Percentiles rank a stretch among this genome's conserved stretches.
phyloP scores from a whole-genome alignment of 2,888 invertebrate species.

The Chloroclysta siterata region DNA sequence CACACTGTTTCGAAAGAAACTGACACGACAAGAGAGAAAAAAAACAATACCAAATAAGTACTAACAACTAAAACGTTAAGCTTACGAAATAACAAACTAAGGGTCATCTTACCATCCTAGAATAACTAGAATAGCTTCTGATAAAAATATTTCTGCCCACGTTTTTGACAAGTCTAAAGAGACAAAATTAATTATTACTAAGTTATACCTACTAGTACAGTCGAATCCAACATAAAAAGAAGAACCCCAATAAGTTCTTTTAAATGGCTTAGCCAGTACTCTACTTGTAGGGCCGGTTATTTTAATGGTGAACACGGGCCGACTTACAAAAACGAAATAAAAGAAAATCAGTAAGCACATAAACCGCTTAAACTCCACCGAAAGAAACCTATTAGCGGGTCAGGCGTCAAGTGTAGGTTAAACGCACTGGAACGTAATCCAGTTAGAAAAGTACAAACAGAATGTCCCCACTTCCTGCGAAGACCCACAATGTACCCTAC shows the following conservation, averaged over 20 bases:
- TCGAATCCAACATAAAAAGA: not conserved
- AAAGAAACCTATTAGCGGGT: slow-evolving; percentile 81
- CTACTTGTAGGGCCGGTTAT: not conserved
- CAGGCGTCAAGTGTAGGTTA: slow-evolving; percentile 77
- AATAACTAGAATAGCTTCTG: too few relatives aligned
- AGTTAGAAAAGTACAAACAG: slow-evolving; percentile 83
- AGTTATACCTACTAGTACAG: not conserved
- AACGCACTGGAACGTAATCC: slow-evolving; percentile 74
- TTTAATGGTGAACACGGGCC: not conserved
- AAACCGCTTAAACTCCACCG: slow-evolving; percentile 63
- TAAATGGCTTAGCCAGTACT: not conserved
- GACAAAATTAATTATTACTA: too few relatives aligned
- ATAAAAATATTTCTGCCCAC: too few relatives aligned
- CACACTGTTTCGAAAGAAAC: too few relatives aligned
- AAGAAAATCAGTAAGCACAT: slow-evolving; percentile 46
- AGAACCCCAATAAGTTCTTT: not conserved
- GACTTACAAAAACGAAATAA: slow-evolving; percentile 20
- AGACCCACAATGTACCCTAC: slow-evolving; percentile 82
- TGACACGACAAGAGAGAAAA: too few relatives aligned
- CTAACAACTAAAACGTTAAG: too few relatives aligned
- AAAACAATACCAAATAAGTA: too few relatives aligned
- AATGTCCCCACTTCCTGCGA: slow-evolving; percentile 78
- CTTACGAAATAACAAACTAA: too few relatives aligned
- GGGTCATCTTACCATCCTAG: too few relatives aligned
- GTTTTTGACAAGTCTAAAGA: too few relatives aligned